These are phyloP conservation scores for Turdus rufiventris DNA, from an alignment of 2,113 vertebrate genomes.

Conservation along the genomic window DNA sequence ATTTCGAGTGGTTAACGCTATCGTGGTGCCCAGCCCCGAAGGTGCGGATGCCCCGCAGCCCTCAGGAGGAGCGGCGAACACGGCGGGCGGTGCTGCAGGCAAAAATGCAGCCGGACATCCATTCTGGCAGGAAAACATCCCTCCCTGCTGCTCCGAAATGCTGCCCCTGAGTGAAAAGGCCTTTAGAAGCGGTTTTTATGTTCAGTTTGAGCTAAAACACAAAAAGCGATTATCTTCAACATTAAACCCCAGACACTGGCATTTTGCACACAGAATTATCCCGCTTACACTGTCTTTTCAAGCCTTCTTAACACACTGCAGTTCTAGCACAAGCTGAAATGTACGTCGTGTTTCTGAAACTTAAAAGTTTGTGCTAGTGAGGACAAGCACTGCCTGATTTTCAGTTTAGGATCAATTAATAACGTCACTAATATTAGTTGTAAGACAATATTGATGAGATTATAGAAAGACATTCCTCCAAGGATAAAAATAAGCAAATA, in stretches of 20 bases:
- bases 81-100: not conserved
- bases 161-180: not conserved
- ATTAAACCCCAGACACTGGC: not conserved
- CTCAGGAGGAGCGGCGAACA: fast-evolving
- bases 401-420: not conserved
- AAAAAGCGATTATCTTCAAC: fast-evolving
- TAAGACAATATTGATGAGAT: not conserved
- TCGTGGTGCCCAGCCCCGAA: not conserved
- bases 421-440: fast-evolving
- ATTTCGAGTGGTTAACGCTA: fast-evolving
- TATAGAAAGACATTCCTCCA: not conserved
- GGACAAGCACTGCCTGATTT: not conserved
- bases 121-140: not conserved
- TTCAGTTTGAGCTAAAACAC: not conserved
- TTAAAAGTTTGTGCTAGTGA: not conserved
- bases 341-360: not conserved
- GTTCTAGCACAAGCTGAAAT: not conserved
- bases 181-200: not conserved
- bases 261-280: not conserved
- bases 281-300: fast-evolving
- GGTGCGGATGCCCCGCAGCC: not conserved
- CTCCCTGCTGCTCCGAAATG: not conserved
- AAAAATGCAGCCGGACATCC: not conserved
- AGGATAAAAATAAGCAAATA: not conserved
- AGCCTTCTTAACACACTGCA: not conserved